Evolutionary conservation across 2,888 invertebrate genomes (phyloP), one percentile per base, ranked within the genome.

Genomic region (Schizotus pectinicornis): DNA sequence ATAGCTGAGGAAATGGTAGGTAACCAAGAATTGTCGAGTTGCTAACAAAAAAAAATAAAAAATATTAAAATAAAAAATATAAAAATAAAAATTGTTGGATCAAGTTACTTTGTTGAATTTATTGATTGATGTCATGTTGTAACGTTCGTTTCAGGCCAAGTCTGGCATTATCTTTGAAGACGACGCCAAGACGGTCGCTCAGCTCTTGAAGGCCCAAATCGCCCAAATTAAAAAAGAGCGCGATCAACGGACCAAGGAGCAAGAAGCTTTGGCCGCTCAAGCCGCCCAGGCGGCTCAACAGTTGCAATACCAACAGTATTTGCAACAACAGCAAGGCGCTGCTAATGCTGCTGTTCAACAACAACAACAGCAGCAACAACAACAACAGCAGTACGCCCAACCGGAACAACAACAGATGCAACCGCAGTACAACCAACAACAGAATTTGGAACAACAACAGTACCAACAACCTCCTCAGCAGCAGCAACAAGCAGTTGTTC

Each of bases 111-210:
- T 22, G 22, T 5, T 2, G 5, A 22, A 22, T 22, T 22, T 2
- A 22, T 22, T 22, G 22, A 22, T 22, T 5, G n/a, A n/a, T 35
- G 35, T 35, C 35, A 35, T 22, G 22, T 22, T 22, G 22, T 22
- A 5, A 35, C n/a, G 11, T 35, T n/a, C 41, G 32, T 58, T 63
- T 39, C 58, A 77, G 86, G 92, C 93, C 34, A 94, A 94, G 76
- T 92, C 94, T 14, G 95, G 95, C 34, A 91, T 96, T 74, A 94
- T 98, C 72, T 91, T 93, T 75, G 97, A 98, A 75, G 98, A 97
- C 76, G 98, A 98, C 79, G 91, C 93, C 0, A 87, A 94, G 72
- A 90, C 92, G 59, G 96, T 98, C 7, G 90, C 91, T 59, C 94
- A 95, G 75, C 86, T 98, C 78, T 86, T 98, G 63, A 91, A 93